These are phyloP conservation scores for Protomyctophum bolini DNA, from an alignment of 2,113 vertebrate species.

Conservation along the genomic window DNA sequence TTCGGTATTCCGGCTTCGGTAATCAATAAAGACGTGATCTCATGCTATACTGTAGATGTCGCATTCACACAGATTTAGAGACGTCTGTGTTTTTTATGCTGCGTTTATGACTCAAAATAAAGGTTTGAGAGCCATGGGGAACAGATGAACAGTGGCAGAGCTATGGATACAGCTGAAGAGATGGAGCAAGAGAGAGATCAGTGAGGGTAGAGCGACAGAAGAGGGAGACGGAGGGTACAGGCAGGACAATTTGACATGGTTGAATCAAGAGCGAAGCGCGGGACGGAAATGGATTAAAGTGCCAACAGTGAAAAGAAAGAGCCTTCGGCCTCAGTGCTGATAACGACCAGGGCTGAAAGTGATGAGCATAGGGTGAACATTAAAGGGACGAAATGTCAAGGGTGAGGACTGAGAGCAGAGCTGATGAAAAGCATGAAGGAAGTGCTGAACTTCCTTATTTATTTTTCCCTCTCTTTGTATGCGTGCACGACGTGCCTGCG, in stretches of 20 bases:
- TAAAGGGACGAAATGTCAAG: constrained; percentile 29
- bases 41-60: no score
- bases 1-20: no score
- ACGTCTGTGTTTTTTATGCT: no score
- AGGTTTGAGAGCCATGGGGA: no score
- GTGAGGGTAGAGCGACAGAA: background rate
- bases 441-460: background rate
- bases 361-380: constrained; percentile 25
- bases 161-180: constrained; percentile 3
- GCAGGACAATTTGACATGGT: constrained; percentile 23
- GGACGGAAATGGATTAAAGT: constrained; percentile 38
- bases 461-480: background rate
- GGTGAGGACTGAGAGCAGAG: no score
- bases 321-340: constrained; percentile 35
- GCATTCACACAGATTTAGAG: no score
- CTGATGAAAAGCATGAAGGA: constrained; percentile 19
- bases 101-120: no score
- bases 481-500: background rate
- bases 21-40: no score
- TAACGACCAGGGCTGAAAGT: constrained; percentile 23
- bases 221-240: constrained; percentile 2
- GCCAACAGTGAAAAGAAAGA: constrained; percentile 41
- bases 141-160: background rate
- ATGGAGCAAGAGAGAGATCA: background rate
- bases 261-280: constrained; percentile 8